Conservation (phyloP, 2,797 vertebrate species). For the Coreius guichenoti region DNA sequence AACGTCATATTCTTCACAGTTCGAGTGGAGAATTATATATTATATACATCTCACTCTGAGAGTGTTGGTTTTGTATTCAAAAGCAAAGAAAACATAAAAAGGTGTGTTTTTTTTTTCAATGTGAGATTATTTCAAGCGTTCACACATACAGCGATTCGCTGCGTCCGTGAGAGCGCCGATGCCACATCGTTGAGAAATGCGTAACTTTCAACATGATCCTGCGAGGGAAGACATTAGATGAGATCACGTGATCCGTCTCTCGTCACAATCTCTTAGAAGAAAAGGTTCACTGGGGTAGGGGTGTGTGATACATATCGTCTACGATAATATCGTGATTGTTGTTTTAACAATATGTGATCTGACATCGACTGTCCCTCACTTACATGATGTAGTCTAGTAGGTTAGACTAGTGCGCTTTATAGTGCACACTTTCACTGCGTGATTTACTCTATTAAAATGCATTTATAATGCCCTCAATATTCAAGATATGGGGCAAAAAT, state of each 20-base stretch:
- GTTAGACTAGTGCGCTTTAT: no score
- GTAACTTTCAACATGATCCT: background rate
- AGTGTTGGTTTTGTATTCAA: conserved; percentile 60
- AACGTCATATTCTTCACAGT: conserved; percentile 37
- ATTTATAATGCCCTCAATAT: no score
- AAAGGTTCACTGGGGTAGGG: background rate
- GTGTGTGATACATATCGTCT: no score
- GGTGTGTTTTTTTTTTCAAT: background rate
- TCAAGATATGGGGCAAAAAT: no score
- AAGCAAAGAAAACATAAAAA: conserved; percentile 19
- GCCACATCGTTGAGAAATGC: background rate
- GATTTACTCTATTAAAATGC: no score
- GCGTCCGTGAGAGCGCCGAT: background rate
- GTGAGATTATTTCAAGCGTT: conserved; percentile 36
- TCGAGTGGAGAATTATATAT: conserved; percentile 56
- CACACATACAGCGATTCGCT: background rate
- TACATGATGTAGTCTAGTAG: no score
- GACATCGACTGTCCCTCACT: no score
- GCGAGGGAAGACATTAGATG: background rate
- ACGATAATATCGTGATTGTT: no score
- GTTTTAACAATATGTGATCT: no score
- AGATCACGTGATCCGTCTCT: background rate
- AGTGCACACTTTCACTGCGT: no score
- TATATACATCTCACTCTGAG: conserved; percentile 63
- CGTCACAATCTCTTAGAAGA: background rate